A percentile compares a stretch with the other conserved stretches of the same genome.
Evolutionary conservation across 2,888 invertebrate species (phyloP).

Genomic region (Sisyra terminalis): DNA sequence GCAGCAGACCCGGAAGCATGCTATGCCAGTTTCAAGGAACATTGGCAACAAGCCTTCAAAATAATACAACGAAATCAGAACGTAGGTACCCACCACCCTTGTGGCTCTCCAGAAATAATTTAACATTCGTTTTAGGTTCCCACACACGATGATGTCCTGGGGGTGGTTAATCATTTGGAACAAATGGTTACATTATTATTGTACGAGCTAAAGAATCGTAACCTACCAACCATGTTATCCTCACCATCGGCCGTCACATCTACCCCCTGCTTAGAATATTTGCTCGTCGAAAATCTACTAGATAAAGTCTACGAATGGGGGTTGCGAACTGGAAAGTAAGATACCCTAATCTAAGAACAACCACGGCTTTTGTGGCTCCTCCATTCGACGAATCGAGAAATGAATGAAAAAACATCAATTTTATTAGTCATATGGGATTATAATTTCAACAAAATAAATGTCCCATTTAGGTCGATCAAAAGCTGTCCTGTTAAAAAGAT

Average conservation of each 20-base stretch:
- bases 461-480: too few relatives aligned
- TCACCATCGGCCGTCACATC: conserved; percentile 38
- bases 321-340: conserved; percentile 58
- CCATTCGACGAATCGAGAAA: too few relatives aligned
- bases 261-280: conserved; percentile 50
- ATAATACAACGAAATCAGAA: conserved; percentile 64
- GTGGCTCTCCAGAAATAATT: too few relatives aligned
- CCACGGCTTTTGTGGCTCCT: too few relatives aligned
- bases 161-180: conserved; percentile 81
- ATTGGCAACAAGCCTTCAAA: conserved; percentile 83
- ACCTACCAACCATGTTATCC: conserved; percentile 28
- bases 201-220: conserved; percentile 52
- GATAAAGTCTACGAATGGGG: conserved; percentile 82
- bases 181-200: conserved; percentile 75
- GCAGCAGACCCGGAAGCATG: conserved; percentile 65
- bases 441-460: too few relatives aligned
- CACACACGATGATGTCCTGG: conserved; percentile 71
- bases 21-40: conserved; percentile 83
- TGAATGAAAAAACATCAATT: too few relatives aligned
- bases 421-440: too few relatives aligned
- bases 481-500: too few relatives aligned
- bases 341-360: conserved; percentile 13
- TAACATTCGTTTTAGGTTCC: conserved; percentile 30
- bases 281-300: conserved; percentile 72
- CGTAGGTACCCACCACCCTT: too few relatives aligned